Evolutionary conservation across 1,140 invertebrate species (phyloP), one percentile per base, ranked within the genome.

Genomic region (Pygmarrhopalites habei): DNA sequence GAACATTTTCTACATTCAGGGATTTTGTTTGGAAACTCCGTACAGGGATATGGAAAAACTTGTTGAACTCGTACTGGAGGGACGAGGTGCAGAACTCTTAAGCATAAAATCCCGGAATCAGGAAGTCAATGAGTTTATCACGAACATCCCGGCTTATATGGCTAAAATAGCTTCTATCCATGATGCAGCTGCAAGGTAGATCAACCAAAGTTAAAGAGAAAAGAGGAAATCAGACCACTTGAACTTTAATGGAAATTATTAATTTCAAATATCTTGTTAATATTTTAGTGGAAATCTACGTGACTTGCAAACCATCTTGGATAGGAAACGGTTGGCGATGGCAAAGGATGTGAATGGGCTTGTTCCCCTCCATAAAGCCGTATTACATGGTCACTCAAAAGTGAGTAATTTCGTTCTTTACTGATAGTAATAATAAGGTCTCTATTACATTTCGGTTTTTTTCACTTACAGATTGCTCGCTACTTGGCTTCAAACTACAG

Each of bases 81-180:
- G 92, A 2, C 86, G 92, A 71, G 90, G 90, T 0, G 82, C 85
- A 60, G 81, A 86, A 72, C 76, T 95, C 39, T 76, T 92, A 26
- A 86, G 85, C 1, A 79, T 84, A 66, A 82, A 80, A 49, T 88
- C 89, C 28, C 77, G 79, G 43, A 86, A 92, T 75, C 78, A 84
- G 1, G 90, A 95, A 76, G 81, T 94, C 17, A 89, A 95, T 75
- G 83, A 87, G 4, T 95, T 95, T 77, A 80, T 95, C 47, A 85
- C 91, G 72, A 90, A 92, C 72, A 87, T 95, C 47, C 90, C 92
- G 5, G 82, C 83, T 25, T 93, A 93, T 72, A 92, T 95, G 87
- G 85, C 85, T 66, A 93, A 94, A 81, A 95, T 95, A 62, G 83
- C 86, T 67, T 82, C 85, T 63, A 89, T 95, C 32, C 92, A 96